Base-by-base conservation (phyloP, 2,888 invertebrate genomes). In the Nomada ferruginata region DNA sequence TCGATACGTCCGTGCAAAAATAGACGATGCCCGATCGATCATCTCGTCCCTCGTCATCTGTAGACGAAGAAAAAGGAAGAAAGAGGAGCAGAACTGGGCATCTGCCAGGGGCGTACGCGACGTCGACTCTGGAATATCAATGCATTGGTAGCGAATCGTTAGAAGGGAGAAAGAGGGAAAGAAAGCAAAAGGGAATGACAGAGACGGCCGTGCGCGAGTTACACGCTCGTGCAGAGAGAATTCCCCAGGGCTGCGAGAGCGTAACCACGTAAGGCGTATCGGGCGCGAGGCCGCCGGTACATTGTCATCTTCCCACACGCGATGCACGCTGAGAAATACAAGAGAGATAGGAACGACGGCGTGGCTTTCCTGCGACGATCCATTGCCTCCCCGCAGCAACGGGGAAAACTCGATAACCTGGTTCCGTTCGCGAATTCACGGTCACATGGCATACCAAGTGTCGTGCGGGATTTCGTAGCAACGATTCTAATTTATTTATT, bases 251-350 rank as follows among this genome's bases (percentile, higher is more conserved):
- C 68, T 61, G 76, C 64, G 79, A 78, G 82, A 82, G 76, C 74
- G 85, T 76, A 84, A 83, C 78, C 76, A 79, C 82, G 74, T 83
- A 82, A 87, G 83, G 76, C 85, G 84, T 89, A 90, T 90, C 88
- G 90, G 83, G 90, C 89, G 89, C 90, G 90, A 90, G 90, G 90
- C 87, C 90, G 85, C 79, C 82, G 82, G 90, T 91, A 87, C 91
- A 91, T 91, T 90, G 90, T 91, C 90, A 90, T 90, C 90, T 89
- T 91, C 90, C 90, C 89, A 91, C 91, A 88, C 89, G 79, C 85
- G 82, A 86, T 75, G 77, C 68, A 57, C 75, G 64, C 61, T 68
- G 77, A 85, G 82, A 84, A 86, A 77, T 83, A 76, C 81, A 77
- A 84, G 76, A 84, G 77, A 80, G 79, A 83, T 69, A 69, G 65